Percentiles rank a stretch among this genome's conserved stretches.
Evolutionary conservation across 2,888 invertebrate genomes (phyloP).

Genomic region (Aradus depressus): DNA sequence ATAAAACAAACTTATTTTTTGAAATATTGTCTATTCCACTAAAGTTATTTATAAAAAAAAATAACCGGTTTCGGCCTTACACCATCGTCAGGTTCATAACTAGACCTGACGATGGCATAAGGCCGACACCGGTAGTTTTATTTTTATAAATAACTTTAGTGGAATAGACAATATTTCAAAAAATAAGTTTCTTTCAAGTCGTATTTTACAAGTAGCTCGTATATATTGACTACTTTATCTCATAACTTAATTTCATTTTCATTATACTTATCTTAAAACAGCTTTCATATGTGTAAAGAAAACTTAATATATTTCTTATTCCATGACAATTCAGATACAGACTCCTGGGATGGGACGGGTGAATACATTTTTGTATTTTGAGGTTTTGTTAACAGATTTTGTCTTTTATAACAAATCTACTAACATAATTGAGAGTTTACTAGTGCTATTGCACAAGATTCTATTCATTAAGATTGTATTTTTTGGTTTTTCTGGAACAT

Average conservation of each 20-base stretch:
- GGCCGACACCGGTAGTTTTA: background rate
- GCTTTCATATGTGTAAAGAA: too few relatives aligned
- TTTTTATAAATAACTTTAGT: background rate
- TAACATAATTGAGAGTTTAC: background rate
- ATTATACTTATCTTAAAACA: too few relatives aligned
- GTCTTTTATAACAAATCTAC: conserved; percentile 1
- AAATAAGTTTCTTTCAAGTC: background rate
- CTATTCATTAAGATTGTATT: background rate
- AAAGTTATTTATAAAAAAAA: too few relatives aligned
- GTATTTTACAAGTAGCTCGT: background rate
- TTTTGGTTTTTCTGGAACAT: background rate
- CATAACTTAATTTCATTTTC: too few relatives aligned
- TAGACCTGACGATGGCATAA: too few relatives aligned
- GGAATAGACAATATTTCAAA: too few relatives aligned
- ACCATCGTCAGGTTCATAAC: too few relatives aligned
- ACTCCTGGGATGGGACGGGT: conserved; percentile 64
- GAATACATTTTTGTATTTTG: conserved; percentile 39
- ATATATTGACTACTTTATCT: background rate
- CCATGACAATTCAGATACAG: conserved; percentile 45
- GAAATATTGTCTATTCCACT: too few relatives aligned
- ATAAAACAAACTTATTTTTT: too few relatives aligned
- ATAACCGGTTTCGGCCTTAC: too few relatives aligned
- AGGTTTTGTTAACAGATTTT: too few relatives aligned
- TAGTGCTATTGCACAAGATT: too few relatives aligned
- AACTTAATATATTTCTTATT: conserved; percentile 10